Conservation (phyloP, 2,888 invertebrate species). For the Harpagoxenus sublaevis region DNA sequence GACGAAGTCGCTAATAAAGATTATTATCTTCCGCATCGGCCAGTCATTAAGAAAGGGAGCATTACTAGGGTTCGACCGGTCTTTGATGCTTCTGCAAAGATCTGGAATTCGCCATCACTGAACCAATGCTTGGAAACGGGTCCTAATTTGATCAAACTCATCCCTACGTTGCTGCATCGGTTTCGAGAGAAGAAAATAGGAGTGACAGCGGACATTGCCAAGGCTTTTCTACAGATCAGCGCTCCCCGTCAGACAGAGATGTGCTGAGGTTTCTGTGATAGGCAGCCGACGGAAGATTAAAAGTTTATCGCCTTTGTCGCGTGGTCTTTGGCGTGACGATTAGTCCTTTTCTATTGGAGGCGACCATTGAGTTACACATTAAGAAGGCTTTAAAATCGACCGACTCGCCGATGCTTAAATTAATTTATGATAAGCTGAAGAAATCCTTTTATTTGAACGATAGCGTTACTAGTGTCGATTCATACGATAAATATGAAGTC, state of each 20-base stretch:
- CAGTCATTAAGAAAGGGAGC: not conserved
- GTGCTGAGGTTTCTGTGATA: not conserved
- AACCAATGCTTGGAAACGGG: not conserved
- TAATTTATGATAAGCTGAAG: not conserved
- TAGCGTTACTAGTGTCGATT: not conserved
- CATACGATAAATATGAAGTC: not conserved
- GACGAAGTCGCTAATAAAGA: accelerated
- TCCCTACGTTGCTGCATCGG: not conserved
- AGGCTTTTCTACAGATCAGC: not conserved
- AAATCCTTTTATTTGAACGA: not conserved
- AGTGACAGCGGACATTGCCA: not conserved
- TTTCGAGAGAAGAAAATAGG: not conserved
- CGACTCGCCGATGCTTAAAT: not conserved
- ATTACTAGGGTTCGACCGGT: not conserved
- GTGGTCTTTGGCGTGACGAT: not conserved
- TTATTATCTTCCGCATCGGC: not conserved
- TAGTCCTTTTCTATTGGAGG: not conserved
- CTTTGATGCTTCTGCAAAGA: not conserved
- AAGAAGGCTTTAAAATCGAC: no score
- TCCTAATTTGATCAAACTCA: not conserved
- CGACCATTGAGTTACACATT: not conserved
- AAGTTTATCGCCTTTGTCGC: not conserved
- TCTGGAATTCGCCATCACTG: not conserved
- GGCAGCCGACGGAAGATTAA: not conserved
- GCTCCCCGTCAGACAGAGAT: not conserved